Evolutionary conservation across 2,113 vertebrate genomes (phyloP).

Genomic region (Phrynocephalus versicolor): DNA sequence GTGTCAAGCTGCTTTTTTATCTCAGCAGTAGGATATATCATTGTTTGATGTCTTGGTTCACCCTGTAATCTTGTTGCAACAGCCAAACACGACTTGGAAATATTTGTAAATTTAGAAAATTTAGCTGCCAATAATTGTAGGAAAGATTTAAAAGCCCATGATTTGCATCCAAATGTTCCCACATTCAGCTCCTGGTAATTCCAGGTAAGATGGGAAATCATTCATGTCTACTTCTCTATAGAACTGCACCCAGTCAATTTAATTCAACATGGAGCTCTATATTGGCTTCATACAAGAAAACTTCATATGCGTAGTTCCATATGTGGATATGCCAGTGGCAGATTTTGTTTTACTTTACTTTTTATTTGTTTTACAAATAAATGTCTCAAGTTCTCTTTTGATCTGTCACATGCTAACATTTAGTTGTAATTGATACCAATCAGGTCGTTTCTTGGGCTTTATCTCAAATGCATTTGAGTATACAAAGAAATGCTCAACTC

Average conservation of each 20-base stretch:
- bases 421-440: background rate
- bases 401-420: background rate
- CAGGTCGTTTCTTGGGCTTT: no score
- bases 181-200: background rate
- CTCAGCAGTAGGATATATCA: background rate
- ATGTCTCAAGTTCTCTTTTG: background rate
- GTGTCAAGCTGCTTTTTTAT: background rate
- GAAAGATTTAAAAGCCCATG: background rate
- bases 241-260: background rate
- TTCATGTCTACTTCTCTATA: no score
- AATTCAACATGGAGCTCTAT: no score
- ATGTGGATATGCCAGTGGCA: background rate
- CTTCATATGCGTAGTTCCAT: background rate
- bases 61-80: background rate
- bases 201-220: no score
- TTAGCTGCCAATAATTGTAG: background rate
- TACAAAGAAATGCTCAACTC: no score
- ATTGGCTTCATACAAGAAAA: background rate
- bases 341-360: background rate
- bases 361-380: background rate
- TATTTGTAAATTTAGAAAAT: background rate
- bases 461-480: no score
- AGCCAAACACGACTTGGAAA: slow-evolving; percentile 26
- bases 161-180: background rate
- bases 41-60: background rate